Percentiles rank a stretch among this genome's conserved stretches.
These are phyloP conservation scores for Bruchidius siliquastri DNA, from an alignment of 2,888 invertebrate genomes.

Conservation along the genomic window DNA sequence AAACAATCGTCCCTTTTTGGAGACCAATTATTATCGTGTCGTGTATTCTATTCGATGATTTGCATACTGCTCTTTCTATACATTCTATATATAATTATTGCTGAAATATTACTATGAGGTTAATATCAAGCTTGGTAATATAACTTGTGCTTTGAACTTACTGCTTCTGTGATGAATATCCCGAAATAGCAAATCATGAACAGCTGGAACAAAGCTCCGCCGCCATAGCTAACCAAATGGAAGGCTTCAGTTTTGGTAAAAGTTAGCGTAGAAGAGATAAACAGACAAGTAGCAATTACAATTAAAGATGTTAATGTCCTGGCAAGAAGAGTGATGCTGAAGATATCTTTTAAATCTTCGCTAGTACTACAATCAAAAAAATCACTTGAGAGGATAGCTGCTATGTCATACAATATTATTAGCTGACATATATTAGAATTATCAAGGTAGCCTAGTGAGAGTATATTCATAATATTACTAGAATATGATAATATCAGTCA, in stretches of 20 bases:
- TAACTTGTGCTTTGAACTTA: slow-evolving; percentile 1
- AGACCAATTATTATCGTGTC: no score
- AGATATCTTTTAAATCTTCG: slow-evolving; percentile 2
- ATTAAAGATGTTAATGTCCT: not conserved
- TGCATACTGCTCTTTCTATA: no score
- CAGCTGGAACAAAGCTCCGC: not conserved
- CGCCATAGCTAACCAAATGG: not conserved
- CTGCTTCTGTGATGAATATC: slow-evolving; percentile 2
- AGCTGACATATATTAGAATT: no score
- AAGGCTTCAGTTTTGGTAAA: not conserved
- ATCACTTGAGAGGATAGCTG: not conserved
- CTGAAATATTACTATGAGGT: no score
- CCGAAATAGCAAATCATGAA: slow-evolving; percentile 5
- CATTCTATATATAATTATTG: no score
- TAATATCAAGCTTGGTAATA: no score
- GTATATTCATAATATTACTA: no score
- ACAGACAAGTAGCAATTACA: slow-evolving; percentile 1
- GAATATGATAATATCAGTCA: no score
- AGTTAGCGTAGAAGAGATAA: not conserved
- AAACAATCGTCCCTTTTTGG: no score
- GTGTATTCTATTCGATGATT: no score
- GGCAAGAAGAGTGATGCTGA: not conserved
- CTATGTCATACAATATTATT: no score
- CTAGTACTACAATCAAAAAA: slow-evolving; percentile 1
- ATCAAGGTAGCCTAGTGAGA: no score